These are phyloP conservation scores for Cyanoramphus novaezelandiae DNA, from an alignment of 2,113 vertebrate species.

Conservation along the genomic window DNA sequence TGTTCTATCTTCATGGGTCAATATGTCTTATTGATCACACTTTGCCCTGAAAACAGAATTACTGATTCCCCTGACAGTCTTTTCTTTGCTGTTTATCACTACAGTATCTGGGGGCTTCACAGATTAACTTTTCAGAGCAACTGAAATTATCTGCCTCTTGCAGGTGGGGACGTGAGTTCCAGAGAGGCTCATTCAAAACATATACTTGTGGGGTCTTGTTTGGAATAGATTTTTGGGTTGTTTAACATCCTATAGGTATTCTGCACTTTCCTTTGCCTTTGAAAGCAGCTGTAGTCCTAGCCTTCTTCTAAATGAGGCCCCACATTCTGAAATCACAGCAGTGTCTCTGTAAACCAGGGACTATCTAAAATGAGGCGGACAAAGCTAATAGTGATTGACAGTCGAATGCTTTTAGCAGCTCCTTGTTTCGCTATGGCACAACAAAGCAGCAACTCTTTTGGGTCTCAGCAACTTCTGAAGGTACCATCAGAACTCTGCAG, in stretches of 20 bases:
- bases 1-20: not conserved
- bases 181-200: not conserved
- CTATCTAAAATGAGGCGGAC: not conserved
- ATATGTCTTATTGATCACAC: not conserved
- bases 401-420: not conserved
- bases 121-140: not conserved
- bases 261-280: not conserved
- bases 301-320: not conserved
- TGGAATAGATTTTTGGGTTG: accelerated
- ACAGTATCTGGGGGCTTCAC: not conserved
- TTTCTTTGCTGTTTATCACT: not conserved
- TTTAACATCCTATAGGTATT: not conserved
- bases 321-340: not conserved
- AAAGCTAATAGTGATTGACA: constrained; percentile 1
- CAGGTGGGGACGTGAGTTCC: not conserved
- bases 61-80: not conserved
- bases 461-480: constrained; percentile 3
- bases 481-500: not conserved
- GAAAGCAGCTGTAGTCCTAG: not conserved
- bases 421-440: not conserved
- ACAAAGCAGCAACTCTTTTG: not conserved
- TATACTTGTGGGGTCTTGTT: not conserved
- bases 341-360: not conserved
- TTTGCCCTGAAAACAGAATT: not conserved
- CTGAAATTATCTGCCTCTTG: not conserved